Conservation (phyloP, 2,113 vertebrate species). For the Zosterops pallidus region DNA sequence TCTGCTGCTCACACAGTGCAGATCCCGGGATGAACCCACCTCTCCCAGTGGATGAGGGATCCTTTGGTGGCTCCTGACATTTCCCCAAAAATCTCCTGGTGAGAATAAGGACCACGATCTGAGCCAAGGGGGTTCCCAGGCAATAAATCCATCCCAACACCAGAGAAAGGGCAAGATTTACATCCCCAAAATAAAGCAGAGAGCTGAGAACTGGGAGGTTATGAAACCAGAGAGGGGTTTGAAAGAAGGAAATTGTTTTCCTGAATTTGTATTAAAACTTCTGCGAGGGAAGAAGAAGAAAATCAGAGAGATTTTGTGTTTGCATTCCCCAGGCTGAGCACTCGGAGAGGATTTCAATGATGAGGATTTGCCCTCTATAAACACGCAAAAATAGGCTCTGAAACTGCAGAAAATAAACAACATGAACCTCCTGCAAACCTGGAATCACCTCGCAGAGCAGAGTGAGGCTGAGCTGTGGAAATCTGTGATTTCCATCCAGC, state of each 20-base stretch:
- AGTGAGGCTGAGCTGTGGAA: background rate
- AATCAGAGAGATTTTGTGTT: background rate
- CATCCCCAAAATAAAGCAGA: background rate
- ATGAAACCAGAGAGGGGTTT: background rate
- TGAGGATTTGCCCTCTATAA: background rate
- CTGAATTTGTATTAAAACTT: background rate
- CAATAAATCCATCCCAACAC: background rate
- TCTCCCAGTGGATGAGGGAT: background rate
- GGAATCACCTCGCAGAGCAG: background rate
- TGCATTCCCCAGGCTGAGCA: background rate
- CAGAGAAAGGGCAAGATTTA: background rate
- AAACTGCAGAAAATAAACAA: background rate
- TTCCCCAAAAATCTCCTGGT: background rate
- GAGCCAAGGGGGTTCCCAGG: background rate
- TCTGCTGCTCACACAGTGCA: background rate
- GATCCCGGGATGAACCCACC: background rate
- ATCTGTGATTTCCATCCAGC: background rate
- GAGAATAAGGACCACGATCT: background rate
- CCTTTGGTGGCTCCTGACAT: background rate
- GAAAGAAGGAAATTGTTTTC: background rate
- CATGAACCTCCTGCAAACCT: accelerated
- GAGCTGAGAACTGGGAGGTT: background rate
- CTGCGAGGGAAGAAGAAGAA: background rate
- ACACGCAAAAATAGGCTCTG: background rate
- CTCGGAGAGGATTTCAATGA: background rate